Evolutionary conservation across 2,888 invertebrate species (phyloP).

Genomic region (Ctenicera cuprea): DNA sequence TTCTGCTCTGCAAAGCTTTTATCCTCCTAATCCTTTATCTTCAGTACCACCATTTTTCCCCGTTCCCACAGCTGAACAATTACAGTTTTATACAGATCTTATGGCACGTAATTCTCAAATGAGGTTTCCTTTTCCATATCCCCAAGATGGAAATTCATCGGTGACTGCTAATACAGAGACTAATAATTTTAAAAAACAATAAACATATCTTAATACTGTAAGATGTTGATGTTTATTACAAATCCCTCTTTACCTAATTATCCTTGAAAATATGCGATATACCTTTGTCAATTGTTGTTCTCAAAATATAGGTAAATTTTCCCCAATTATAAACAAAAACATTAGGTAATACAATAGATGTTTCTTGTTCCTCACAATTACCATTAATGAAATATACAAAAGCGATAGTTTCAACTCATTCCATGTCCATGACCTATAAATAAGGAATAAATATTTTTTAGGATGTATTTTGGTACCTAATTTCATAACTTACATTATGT

Average conservation of each 20-base stretch:
- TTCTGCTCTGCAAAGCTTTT: slow-evolving; percentile 72
- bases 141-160: slow-evolving; percentile 65
- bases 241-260: slow-evolving; percentile 31
- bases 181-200: slow-evolving; percentile 48
- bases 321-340: not conserved
- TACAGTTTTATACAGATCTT: slow-evolving; percentile 76
- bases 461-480: too few species aligned
- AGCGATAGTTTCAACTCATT: too few species aligned
- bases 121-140: slow-evolving; percentile 65
- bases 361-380: slow-evolving; percentile 5
- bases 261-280: slow-evolving; percentile 16
- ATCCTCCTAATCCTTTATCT: slow-evolving; percentile 66
- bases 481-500: too few species aligned
- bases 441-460: slow-evolving; percentile 14
- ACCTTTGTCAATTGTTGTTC: slow-evolving; percentile 36
- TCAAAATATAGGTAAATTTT: slow-evolving; percentile 10
- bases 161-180: slow-evolving; percentile 47
- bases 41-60: slow-evolving; percentile 69
- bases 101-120: slow-evolving; percentile 68
- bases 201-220: slow-evolving; percentile 47
- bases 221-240: slow-evolving; percentile 26
- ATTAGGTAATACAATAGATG: not conserved
- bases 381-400: not conserved
- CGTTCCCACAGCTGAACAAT: slow-evolving; percentile 73
- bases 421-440: not conserved